Evolutionary conservation across 2,888 invertebrate species (phyloP).

Genomic region (Griposia aprilina): DNA sequence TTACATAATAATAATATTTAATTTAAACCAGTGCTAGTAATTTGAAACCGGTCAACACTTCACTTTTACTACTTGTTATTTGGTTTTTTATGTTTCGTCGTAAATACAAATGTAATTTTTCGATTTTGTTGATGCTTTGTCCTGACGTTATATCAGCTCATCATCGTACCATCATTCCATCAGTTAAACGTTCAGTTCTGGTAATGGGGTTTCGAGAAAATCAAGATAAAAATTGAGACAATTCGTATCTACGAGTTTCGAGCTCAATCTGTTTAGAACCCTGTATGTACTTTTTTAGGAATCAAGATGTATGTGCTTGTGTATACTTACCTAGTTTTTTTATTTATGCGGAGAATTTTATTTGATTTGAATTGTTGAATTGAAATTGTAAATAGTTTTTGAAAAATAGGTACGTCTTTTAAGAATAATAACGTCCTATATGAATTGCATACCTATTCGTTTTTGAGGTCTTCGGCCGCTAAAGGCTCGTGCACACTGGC

Average conservation of each 20-base stretch:
- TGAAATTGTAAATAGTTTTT: too few species aligned
- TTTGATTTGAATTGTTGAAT: too few species aligned
- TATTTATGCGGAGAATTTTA: neutral
- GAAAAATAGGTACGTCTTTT: neutral
- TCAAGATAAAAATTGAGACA: conserved; percentile 1
- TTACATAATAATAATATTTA: conserved; percentile 16
- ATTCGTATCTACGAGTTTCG: neutral
- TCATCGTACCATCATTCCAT: neutral
- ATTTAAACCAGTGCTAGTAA: neutral
- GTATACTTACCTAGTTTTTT: neutral
- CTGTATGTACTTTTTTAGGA: neutral
- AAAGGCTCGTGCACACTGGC: too few species aligned
- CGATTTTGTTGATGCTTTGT: neutral
- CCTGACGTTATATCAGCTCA: neutral
- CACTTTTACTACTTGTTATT: conserved; percentile 46
- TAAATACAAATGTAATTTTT: conserved; percentile 19
- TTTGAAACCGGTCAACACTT: conserved; percentile 31
- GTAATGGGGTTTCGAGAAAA: too few species aligned
- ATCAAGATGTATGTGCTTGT: neutral
- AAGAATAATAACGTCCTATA: neutral
- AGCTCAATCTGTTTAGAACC: neutral
- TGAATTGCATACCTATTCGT: neutral
- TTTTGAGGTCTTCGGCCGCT: neutral
- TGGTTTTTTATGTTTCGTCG: conserved; percentile 2
- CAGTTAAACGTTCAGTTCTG: neutral